Evolutionary conservation across 2,888 invertebrate genomes (phyloP).

Genomic region (Cephus rjabovi): DNA sequence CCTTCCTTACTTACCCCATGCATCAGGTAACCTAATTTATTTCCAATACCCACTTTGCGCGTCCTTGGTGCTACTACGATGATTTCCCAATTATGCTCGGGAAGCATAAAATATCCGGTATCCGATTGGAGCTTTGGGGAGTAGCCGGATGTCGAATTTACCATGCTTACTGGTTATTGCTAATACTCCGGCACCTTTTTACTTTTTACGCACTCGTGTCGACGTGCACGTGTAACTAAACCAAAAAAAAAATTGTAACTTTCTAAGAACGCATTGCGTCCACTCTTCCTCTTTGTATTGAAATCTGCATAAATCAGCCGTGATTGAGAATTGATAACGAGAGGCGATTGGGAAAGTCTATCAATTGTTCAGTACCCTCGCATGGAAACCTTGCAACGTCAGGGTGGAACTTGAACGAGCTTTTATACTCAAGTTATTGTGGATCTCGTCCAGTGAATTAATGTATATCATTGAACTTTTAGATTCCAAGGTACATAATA

Average conservation of each 20-base stretch:
- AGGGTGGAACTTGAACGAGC: background rate
- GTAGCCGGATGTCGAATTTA: background rate
- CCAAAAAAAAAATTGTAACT: too few species aligned
- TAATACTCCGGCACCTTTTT: too few species aligned
- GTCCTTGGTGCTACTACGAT: background rate
- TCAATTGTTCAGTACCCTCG: background rate
- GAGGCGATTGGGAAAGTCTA: background rate
- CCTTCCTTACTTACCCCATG: slow-evolving; percentile 93
- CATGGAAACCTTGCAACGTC: background rate
- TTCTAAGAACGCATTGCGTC: background rate
- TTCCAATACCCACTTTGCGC: background rate
- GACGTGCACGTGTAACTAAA: too few species aligned
- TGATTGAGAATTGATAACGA: background rate
- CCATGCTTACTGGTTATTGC: too few species aligned
- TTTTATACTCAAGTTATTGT: background rate
- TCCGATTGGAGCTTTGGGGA: background rate
- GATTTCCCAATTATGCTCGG: background rate
- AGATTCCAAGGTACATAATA: slow-evolving; percentile 93
- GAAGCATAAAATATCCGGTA: background rate
- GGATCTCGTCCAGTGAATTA: background rate
- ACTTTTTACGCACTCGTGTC: too few species aligned
- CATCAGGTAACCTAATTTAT: slow-evolving; percentile 77
- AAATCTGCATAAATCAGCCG: background rate
- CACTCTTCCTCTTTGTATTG: background rate
- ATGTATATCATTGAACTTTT: slow-evolving; percentile 32